These are phyloP conservation scores for Tetropium fuscum DNA, from an alignment of 2,888 invertebrate species.

Conservation along the genomic window DNA sequence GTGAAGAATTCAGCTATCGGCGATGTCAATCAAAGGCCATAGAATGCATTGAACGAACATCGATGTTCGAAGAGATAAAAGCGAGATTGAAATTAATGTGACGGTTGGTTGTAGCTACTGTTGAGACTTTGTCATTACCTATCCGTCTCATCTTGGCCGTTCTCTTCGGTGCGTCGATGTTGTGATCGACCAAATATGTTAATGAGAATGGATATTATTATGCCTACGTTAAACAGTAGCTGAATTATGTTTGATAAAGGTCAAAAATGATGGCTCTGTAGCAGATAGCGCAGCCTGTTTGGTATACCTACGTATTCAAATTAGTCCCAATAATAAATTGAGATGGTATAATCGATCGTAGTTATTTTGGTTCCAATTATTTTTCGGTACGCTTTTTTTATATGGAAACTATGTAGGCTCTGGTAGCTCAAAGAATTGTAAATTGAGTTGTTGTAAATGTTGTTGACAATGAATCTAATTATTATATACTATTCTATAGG, in stretches of 20 bases:
- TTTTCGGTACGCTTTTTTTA: too few species aligned
- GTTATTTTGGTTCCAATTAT: too few species aligned
- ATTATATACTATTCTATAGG: too few species aligned
- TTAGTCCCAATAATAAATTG: background rate
- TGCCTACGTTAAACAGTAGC: conserved; percentile 29
- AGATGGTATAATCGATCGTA: too few species aligned
- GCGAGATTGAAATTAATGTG: conserved; percentile 46
- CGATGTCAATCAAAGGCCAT: conserved; percentile 41
- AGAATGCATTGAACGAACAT: conserved; percentile 34
- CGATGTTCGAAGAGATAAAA: conserved; percentile 38
- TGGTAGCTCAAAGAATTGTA: too few species aligned
- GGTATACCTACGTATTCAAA: conserved; percentile 13
- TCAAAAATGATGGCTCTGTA: conserved; percentile 21
- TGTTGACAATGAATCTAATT: too few species aligned
- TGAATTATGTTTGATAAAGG: conserved; percentile 24
- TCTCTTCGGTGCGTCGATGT: conserved; percentile 24
- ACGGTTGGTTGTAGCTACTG: conserved; percentile 46
- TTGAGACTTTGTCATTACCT: conserved; percentile 45
- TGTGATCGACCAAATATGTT: conserved; percentile 36
- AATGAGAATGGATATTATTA: conserved; percentile 29
- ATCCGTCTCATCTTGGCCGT: conserved; percentile 33
- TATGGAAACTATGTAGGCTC: too few species aligned
- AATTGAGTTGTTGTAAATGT: too few species aligned
- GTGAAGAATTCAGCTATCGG: conserved; percentile 40
- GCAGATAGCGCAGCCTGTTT: conserved; percentile 8